phyloP scores from a whole-genome alignment of 2,113 vertebrate species.

The Nanorana parkeri region DNA sequence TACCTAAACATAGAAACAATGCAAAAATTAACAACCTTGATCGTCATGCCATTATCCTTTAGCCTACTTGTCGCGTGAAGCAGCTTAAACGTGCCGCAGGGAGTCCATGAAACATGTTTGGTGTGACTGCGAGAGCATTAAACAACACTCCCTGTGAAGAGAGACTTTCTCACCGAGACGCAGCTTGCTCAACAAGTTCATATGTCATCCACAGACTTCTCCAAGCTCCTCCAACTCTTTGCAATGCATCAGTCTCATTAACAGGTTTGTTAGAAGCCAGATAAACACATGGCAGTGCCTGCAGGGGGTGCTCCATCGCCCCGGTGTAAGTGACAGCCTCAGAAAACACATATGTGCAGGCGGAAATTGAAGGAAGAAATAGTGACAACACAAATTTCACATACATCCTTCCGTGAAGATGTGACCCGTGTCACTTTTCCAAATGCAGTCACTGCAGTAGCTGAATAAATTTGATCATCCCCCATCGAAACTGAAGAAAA shows the following conservation, averaged over 20 bases:
- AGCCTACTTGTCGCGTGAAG: not conserved
- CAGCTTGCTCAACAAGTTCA: constrained; percentile 24
- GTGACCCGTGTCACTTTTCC: not conserved
- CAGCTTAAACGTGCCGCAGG: not conserved
- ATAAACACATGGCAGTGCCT: constrained; percentile 9
- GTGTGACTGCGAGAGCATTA: constrained; percentile 4
- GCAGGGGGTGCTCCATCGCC: not conserved
- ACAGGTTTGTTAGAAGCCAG: not conserved
- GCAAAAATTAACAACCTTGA: too few relatives aligned
- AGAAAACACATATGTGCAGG: not conserved
- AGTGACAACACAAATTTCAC: not conserved
- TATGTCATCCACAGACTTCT: not conserved
- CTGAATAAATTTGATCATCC: not conserved
- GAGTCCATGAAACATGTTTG: too few relatives aligned
- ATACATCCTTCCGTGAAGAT: not conserved
- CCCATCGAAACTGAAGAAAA: too few relatives aligned
- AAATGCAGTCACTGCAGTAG: not conserved
- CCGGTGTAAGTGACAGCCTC: not conserved
- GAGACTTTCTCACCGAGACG: not conserved
- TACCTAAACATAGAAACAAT: too few relatives aligned
- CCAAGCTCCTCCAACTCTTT: not conserved
- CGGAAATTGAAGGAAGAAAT: not conserved
- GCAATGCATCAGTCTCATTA: constrained; percentile 14
- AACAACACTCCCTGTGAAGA: constrained; percentile 1
- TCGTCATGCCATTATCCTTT: not conserved